Conservation (phyloP, 1,140 invertebrate species). For the Argopecten irradians region DNA sequence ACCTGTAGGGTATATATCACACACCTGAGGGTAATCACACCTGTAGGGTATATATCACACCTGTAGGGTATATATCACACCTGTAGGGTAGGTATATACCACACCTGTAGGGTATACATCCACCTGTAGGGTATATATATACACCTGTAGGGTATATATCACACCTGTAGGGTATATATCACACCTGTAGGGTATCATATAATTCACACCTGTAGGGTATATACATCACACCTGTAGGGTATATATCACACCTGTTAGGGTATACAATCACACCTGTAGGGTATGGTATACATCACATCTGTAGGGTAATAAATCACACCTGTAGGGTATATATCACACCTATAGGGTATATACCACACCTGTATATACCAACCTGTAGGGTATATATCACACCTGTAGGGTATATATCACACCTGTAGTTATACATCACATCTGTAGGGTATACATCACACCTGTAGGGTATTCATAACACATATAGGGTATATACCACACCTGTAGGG, state of each 20-base stretch:
- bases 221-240: neutral
- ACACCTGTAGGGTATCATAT: neutral
- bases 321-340: neutral
- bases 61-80: no score
- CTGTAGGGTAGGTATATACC: no score
- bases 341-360: neutral
- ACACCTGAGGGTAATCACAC: no score
- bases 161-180: no score
- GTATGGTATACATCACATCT: neutral
- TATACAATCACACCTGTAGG: neutral
- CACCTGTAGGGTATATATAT: no score
- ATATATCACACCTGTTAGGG: conserved; percentile 30
- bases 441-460: neutral
- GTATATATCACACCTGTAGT: neutral
- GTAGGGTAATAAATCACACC: neutral
- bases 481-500: conserved; percentile 24
- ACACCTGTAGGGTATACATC: no score
- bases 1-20: no score
- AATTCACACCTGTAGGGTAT: neutral
- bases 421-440: no score
- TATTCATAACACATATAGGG: neutral
- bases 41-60: no score
- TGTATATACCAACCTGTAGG: neutral
- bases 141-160: no score
- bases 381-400: neutral